Evolutionary conservation across 2,888 invertebrate species (phyloP).

Genomic region (Prenolepis imparis): DNA sequence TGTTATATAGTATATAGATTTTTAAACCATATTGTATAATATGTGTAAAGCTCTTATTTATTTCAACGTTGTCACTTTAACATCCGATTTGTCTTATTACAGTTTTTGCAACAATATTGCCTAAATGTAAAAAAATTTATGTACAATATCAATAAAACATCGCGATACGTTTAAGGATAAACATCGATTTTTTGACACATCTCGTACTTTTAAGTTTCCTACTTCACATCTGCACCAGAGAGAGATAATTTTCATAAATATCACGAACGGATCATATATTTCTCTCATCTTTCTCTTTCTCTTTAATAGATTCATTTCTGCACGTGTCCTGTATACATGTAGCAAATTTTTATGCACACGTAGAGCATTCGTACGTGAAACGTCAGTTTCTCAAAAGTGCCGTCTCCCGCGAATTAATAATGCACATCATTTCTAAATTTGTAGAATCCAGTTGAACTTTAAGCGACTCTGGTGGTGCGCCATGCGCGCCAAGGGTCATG

Average conservation of each 20-base stretch:
- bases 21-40: background rate
- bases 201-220: background rate
- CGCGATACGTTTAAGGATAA: background rate
- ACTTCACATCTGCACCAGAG: background rate
- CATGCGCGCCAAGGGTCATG: constrained; percentile 71
- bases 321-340: background rate
- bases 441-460: constrained; percentile 68
- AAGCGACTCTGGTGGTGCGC: constrained; percentile 63
- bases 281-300: background rate
- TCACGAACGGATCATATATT: background rate
- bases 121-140: background rate
- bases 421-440: constrained; percentile 63
- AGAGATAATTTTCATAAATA: constrained; percentile 11
- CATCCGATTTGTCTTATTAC: background rate
- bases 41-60: background rate
- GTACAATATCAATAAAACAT: background rate
- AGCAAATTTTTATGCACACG: background rate
- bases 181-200: background rate
- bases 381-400: constrained; percentile 28
- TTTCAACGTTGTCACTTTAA: background rate
- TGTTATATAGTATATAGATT: background rate
- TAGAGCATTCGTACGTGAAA: background rate
- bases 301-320: background rate
- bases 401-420: constrained; percentile 69
- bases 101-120: background rate